Conservation (phyloP, 2,113 vertebrate genomes). For the Promerops cafer region DNA sequence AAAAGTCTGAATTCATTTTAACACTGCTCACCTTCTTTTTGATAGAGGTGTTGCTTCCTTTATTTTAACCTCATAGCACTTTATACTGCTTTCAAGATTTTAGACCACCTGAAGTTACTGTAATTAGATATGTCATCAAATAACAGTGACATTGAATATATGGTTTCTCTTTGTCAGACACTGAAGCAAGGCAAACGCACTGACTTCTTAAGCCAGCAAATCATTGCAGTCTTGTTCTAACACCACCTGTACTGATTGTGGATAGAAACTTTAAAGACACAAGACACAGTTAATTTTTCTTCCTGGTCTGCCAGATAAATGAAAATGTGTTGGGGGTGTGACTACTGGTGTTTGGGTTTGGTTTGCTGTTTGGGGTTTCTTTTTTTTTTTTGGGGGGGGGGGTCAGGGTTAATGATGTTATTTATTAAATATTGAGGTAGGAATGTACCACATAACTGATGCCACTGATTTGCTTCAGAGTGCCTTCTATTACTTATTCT, state of each 20-base stretch:
- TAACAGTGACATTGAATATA: not conserved
- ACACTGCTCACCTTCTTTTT: not conserved
- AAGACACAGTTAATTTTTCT: not conserved
- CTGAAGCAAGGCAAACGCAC: not conserved
- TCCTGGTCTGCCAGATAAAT: not conserved
- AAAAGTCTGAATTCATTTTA: not conserved
- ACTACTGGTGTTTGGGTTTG: not conserved
- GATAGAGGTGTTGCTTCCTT: not conserved
- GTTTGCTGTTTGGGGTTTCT: too few species aligned
- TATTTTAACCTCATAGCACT: not conserved
- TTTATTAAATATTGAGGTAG: not conserved
- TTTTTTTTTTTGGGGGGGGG: accelerated
- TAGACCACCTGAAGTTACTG: not conserved
- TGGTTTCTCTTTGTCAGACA: not conserved
- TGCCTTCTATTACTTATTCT: not conserved
- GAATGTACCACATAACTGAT: not conserved
- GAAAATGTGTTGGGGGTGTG: not conserved
- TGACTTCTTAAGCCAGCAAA: not conserved
- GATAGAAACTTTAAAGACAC: not conserved
- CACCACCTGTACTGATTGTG: not conserved
- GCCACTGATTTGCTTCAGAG: not conserved
- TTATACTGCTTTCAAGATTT: not conserved
- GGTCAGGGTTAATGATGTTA: not conserved
- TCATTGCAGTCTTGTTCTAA: not conserved
- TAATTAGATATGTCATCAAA: not conserved